Conservation (phyloP, 2,113 vertebrate species). For the Gobio gobio region DNA sequence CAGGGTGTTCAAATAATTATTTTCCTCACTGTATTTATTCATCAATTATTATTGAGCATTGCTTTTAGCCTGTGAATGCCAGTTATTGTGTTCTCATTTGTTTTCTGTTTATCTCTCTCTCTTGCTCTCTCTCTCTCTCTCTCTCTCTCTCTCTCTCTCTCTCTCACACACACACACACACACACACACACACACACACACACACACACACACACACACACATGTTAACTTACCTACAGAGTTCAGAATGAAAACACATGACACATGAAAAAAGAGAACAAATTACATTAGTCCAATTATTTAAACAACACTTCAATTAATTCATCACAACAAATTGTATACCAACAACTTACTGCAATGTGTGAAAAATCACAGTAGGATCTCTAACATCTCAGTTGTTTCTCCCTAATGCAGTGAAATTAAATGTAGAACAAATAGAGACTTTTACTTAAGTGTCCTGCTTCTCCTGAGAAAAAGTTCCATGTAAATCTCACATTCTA, state of each 20-base stretch:
- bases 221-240: constrained; percentile 32
- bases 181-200: not conserved
- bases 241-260: not conserved
- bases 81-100: not conserved
- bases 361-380: too few relatives aligned
- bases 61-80: not conserved
- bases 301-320: not conserved
- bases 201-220: too few relatives aligned
- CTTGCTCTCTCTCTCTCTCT: not conserved
- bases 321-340: not conserved
- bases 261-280: not conserved
- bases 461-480: not conserved
- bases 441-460: not conserved
- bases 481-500: not conserved
- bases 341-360: constrained; percentile 11
- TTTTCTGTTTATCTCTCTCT: not conserved
- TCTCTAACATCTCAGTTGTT: not conserved
- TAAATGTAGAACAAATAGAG: not conserved
- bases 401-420: not conserved
- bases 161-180: not conserved
- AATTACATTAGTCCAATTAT: not conserved
- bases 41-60: not conserved
- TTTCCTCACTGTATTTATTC: too few relatives aligned
- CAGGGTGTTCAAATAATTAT: too few relatives aligned
- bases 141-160: not conserved